Evolutionary conservation across 2,888 invertebrate species (phyloP).

Genomic region (Calameuta filiformis): DNA sequence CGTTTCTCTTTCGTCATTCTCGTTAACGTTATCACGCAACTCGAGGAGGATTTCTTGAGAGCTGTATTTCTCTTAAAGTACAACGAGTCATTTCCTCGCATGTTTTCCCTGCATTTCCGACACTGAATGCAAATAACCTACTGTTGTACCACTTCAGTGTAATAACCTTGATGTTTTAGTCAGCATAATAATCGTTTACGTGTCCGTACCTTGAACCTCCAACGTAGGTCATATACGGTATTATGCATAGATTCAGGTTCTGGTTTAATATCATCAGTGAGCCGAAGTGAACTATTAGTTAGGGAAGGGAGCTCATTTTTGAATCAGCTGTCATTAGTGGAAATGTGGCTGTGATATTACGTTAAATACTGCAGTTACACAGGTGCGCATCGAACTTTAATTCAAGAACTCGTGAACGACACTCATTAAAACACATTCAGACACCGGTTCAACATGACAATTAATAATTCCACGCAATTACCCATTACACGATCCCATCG

Average conservation of each 20-base stretch:
- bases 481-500: background rate
- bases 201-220: conserved; percentile 41
- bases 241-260: conserved; percentile 16
- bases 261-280: conserved; percentile 1
- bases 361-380: conserved; percentile 28
- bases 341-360: conserved; percentile 34
- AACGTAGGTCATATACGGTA: conserved; percentile 18
- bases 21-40: background rate
- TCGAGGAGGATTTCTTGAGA: conserved; percentile 8
- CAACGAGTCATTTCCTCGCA: conserved; percentile 56
- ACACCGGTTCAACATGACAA: background rate
- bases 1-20: background rate
- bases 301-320: conserved; percentile 30
- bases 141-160: conserved; percentile 54
- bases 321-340: conserved; percentile 29
- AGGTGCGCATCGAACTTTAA: conserved; percentile 30
- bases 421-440: background rate
- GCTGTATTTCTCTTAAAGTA: conserved; percentile 60
- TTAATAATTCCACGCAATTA: background rate
- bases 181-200: conserved; percentile 54
- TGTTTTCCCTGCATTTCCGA: conserved; percentile 55
- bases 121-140: conserved; percentile 54
- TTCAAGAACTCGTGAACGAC: background rate
- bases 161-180: conserved; percentile 59
- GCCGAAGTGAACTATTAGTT: conserved; percentile 13